Evolutionary conservation across 2,888 invertebrate species (phyloP), one percentile per base, ranked within the genome.

Genomic region (Notodromas monacha): DNA sequence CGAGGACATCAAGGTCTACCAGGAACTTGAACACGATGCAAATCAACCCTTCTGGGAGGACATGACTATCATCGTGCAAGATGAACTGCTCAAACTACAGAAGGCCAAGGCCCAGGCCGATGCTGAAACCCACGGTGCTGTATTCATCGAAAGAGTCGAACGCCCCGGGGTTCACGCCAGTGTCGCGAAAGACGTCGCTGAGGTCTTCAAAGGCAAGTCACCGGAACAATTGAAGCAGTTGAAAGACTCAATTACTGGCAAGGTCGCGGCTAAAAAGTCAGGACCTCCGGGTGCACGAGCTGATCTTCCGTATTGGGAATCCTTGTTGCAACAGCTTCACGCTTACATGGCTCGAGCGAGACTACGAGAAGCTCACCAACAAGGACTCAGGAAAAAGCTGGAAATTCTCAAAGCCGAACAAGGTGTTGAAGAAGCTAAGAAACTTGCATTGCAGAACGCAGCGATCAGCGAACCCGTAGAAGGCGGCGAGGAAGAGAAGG

Each of bases 291-390:
- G n/a, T n/a, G n/a, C n/a, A n/a, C n/a, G n/a, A n/a, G 67, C 86
- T 28, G 92, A 92, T 54, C 69, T 89, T 36, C 77, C 79, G 28
- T 96, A 89, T 52, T 96, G 92, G 92, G 92, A 96, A 55, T 76
- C 77, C 29, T 52, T 96, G 37, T 56, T 86, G 16, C 76, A 76
- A n/a, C 81, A 86, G 48, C 56, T 96, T 6, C 81, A 79, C 55
- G 64, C 84, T 4, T 79, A 84, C 49, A 77, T 77, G 67, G 76
- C 86, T 0, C 61, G 81, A 41, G 79, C 84, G 1, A 58, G 89
- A 16, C 58, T 96, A 8, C 57, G 77, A 32, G 89, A 92, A 51
- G 58, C 76, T 0, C 92, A 96, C 53, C 76, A 84, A 51, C 66
- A 67, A 38, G 76, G 76, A 50, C 55, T 92, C 37, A 60, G 68